These are phyloP conservation scores for Protophormia terraenovae DNA, from an alignment of 2,888 invertebrate genomes.

Conservation along the genomic window DNA sequence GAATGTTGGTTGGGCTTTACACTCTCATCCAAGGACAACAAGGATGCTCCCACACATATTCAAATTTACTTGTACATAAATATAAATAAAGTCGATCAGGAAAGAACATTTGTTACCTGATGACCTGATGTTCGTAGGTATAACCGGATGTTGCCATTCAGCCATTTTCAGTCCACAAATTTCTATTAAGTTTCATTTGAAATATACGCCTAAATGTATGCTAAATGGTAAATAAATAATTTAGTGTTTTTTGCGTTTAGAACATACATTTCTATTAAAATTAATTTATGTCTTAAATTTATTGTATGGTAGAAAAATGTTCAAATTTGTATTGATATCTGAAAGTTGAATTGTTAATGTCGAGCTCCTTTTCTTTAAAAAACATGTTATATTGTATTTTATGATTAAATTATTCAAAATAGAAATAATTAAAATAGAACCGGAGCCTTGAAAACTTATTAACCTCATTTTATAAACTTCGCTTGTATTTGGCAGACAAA, in stretches of 20 bases:
- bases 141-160: not conserved
- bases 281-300: not conserved
- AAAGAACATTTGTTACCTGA: conserved; percentile 12
- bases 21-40: conserved; percentile 29
- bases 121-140: not conserved
- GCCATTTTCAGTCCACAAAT: not conserved
- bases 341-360: not conserved
- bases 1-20: conserved; percentile 36
- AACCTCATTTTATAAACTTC: too few relatives aligned
- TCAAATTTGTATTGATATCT: not conserved
- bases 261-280: not conserved
- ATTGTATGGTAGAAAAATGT: not conserved
- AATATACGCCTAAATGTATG: not conserved
- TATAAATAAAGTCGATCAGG: conserved; percentile 1
- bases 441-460: too few relatives aligned
- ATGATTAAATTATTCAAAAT: too few relatives aligned
- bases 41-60: not conserved
- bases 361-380: not conserved
- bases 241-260: not conserved
- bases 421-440: too few relatives aligned
- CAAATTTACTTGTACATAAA: not conserved
- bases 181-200: not conserved
- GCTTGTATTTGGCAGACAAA: too few relatives aligned
- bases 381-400: too few relatives aligned
- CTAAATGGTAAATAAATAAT: not conserved